phyloP scores from a whole-genome alignment of 2,113 vertebrate genomes.

The Acanthisitta chloris region DNA sequence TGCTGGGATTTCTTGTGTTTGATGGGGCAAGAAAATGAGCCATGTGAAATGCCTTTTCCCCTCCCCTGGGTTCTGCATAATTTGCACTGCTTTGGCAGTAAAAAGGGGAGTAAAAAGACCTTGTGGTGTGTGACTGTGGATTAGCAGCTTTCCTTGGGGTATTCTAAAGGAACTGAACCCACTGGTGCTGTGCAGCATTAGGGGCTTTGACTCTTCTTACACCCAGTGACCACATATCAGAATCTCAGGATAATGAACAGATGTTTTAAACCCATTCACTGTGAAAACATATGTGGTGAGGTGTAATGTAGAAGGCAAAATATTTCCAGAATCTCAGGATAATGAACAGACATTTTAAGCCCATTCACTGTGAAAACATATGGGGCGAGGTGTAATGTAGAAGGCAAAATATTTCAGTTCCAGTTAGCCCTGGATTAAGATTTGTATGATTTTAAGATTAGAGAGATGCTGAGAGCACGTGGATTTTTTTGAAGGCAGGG shows the following conservation, averaged over 20 bases:
- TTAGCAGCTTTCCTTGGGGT: not conserved
- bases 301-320: not conserved
- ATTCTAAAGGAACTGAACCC: not conserved
- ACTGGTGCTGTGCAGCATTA: accelerated
- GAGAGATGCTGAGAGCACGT: not conserved
- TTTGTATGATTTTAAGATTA: not conserved
- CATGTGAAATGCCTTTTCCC: not conserved
- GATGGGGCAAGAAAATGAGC: not conserved
- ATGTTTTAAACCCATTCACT: not conserved
- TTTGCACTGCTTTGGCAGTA: not conserved
- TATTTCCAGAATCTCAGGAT: not conserved
- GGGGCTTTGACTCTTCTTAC: not conserved
- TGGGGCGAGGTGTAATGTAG: not conserved
- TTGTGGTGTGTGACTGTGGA: not conserved
- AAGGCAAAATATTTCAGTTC: not conserved
- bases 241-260: not conserved
- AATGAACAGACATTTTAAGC: not conserved
- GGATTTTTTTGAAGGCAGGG: not conserved
- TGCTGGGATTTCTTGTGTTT: not conserved
- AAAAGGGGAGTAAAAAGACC: not conserved
- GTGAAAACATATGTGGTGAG: not conserved
- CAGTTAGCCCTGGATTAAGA: not conserved
- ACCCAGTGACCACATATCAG: not conserved
- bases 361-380: not conserved
- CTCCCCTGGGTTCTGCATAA: not conserved